Conservation (phyloP, 2,113 vertebrate species). For the Petromus typicus region DNA sequence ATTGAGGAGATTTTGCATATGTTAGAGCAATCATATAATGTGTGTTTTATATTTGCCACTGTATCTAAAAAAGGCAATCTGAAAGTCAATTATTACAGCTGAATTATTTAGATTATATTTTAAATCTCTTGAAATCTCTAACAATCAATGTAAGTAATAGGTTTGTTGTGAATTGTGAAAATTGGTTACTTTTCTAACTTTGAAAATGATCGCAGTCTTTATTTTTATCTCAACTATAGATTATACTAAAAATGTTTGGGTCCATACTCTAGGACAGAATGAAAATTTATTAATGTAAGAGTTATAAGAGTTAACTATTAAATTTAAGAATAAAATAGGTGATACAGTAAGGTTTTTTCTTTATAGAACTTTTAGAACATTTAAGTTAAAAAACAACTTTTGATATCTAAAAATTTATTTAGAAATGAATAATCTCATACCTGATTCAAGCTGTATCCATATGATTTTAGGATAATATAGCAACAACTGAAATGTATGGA, state of each 20-base stretch:
- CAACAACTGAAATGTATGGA: not conserved
- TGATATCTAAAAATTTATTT: not conserved
- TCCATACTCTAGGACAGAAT: not conserved
- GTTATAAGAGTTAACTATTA: not conserved
- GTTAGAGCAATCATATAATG: not conserved
- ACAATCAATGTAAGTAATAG: not conserved
- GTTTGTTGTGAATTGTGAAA: not conserved
- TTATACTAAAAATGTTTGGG: not conserved
- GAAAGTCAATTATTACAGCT: not conserved
- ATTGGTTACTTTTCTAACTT: not conserved
- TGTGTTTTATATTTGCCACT: not conserved
- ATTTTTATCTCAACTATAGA: not conserved
- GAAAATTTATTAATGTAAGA: not conserved
- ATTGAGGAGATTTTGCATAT: not conserved
- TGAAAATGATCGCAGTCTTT: not conserved
- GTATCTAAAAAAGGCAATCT: not conserved
- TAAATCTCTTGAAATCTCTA: not conserved
- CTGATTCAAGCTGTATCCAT: not conserved
- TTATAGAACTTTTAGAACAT: not conserved
- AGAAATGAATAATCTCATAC: not conserved
- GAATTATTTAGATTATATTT: not conserved
- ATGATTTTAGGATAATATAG: not conserved
- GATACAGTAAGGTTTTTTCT: not conserved
- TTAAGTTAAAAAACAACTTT: not conserved
- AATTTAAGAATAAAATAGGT: not conserved